Conservation (phyloP, 2,888 invertebrate species). For the Pteria penguin region DNA sequence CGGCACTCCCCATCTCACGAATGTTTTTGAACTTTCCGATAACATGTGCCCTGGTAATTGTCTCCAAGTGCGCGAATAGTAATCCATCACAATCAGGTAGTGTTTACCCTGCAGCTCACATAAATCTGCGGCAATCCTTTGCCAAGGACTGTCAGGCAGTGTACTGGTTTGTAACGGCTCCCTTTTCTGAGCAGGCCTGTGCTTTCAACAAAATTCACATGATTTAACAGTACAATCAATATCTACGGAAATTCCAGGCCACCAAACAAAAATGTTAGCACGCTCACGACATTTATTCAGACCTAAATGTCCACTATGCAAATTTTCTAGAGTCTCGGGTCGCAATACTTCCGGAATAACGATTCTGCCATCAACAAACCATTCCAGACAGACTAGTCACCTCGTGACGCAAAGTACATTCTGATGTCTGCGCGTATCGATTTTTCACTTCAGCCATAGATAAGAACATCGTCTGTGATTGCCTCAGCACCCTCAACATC, state of each 20-base stretch:
- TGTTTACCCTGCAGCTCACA: not conserved
- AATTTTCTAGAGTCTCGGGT: not conserved
- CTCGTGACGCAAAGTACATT: slow-evolving; percentile 19
- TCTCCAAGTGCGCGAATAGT: slow-evolving; percentile 1
- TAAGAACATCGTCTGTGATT: slow-evolving; percentile 49
- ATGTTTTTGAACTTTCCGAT: slow-evolving; percentile 3
- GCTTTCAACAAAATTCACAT: slow-evolving; percentile 10
- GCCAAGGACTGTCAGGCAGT: slow-evolving; percentile 10
- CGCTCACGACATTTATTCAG: not conserved
- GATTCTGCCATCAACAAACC: slow-evolving; percentile 25
- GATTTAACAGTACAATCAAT: slow-evolving; percentile 1
- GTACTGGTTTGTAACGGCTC: slow-evolving; percentile 2
- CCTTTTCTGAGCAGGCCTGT: not conserved
- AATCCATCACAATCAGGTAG: slow-evolving; percentile 5
- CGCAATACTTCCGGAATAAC: slow-evolving; percentile 12
- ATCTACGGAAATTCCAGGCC: slow-evolving; percentile 9
- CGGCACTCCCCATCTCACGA: slow-evolving; percentile 1
- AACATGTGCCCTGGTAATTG: not conserved
- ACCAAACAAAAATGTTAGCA: slow-evolving; percentile 8
- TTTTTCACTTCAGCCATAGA: slow-evolving; percentile 35
- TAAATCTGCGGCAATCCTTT: slow-evolving; percentile 3
- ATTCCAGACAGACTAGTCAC: slow-evolving; percentile 23
- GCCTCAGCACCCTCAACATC: slow-evolving; percentile 36
- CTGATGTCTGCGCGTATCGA: no score
- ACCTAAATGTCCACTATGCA: not conserved